Percentiles rank a stretch among this genome's conserved stretches.
These are phyloP conservation scores for Aphis gossypii DNA, from an alignment of 1,140 invertebrate genomes.

Conservation along the genomic window DNA sequence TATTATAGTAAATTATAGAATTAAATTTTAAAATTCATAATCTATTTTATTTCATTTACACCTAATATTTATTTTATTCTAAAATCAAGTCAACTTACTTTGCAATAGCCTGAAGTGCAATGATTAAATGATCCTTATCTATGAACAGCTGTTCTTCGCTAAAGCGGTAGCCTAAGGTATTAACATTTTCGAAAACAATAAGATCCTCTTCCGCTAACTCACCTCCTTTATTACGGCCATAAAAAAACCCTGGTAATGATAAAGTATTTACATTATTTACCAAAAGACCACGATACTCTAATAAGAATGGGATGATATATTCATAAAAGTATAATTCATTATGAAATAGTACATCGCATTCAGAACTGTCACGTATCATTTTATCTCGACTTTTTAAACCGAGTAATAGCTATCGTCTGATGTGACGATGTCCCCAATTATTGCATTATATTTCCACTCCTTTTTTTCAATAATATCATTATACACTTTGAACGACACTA, in stretches of 20 bases:
- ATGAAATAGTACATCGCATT: background rate
- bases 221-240: background rate
- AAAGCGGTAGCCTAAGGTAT: background rate
- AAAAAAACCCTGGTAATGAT: background rate
- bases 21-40: background rate
- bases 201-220: constrained; percentile 17
- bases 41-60: background rate
- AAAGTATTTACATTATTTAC: background rate
- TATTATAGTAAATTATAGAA: background rate
- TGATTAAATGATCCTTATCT: constrained; percentile 39
- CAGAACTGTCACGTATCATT: background rate
- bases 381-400: background rate
- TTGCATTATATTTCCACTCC: background rate
- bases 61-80: background rate
- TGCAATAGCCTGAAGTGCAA: constrained; percentile 26
- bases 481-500: constrained; percentile 33
- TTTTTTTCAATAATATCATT: background rate
- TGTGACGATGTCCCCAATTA: constrained; percentile 20
- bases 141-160: constrained; percentile 12
- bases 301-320: constrained; percentile 17
- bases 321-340: constrained; percentile 56
- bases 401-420: background rate
- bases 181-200: constrained; percentile 49
- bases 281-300: background rate
- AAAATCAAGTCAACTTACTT: constrained; percentile 54